Percentiles rank a stretch among this genome's conserved stretches.
Conservation (phyloP, 2,888 invertebrate genomes). For the Ornithoptera alexandrae region DNA sequence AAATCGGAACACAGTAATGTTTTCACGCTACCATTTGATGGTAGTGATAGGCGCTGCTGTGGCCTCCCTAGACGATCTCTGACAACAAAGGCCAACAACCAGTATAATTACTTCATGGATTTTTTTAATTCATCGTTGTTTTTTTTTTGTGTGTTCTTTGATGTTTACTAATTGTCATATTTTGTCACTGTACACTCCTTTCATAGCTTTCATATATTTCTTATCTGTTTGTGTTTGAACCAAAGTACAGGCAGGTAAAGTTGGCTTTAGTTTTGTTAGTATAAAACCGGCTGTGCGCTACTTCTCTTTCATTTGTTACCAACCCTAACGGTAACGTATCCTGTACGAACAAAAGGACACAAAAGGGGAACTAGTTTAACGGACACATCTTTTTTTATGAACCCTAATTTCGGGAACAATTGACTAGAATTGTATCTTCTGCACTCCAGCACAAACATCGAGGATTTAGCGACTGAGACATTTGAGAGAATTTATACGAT, state of each 20-base stretch:
- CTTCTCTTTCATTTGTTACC: conserved; percentile 51
- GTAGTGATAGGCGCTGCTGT: too few species aligned
- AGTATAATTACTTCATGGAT: too few species aligned
- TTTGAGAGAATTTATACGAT: neutral
- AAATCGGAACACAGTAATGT: too few species aligned
- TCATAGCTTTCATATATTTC: neutral
- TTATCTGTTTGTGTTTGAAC: neutral
- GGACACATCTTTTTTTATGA: conserved; percentile 43
- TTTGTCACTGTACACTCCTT: too few species aligned
- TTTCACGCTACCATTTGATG: too few species aligned
- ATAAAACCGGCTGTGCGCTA: conserved; percentile 44
- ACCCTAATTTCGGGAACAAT: conserved; percentile 38
- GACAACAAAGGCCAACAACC: too few species aligned
- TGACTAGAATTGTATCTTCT: conserved; percentile 23
- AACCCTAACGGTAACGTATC: conserved; percentile 60
- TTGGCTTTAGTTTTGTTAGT: conserved; percentile 37
- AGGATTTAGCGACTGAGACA: neutral
- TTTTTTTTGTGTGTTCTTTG: too few species aligned
- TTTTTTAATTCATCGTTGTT: too few species aligned
- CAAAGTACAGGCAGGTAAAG: conserved; percentile 24
- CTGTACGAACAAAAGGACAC: conserved; percentile 44
- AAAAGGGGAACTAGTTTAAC: conserved; percentile 61
- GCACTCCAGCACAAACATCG: neutral
- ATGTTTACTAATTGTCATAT: too few species aligned
- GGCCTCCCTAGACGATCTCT: too few species aligned